phyloP scores from a whole-genome alignment of 2,888 invertebrate species.

The Diogma glabrata region DNA sequence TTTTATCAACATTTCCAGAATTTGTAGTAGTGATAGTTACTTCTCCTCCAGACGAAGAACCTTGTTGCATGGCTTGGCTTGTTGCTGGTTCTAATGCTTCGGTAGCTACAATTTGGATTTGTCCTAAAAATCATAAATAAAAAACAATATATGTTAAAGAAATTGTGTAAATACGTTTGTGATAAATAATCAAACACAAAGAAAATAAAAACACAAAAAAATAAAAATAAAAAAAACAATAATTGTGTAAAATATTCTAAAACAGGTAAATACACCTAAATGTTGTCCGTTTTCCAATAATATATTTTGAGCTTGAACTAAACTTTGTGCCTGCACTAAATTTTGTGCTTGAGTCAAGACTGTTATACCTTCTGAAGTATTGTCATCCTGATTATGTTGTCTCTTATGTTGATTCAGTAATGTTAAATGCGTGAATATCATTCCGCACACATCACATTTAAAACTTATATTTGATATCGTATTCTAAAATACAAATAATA shows the following conservation, averaged over 20 bases:
- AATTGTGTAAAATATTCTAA: too few relatives aligned
- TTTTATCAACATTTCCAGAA: conserved; percentile 42
- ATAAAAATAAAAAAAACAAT: too few relatives aligned
- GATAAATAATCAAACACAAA: too few relatives aligned
- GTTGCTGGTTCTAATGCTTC: conserved; percentile 34
- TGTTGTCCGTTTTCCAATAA: conserved; percentile 34
- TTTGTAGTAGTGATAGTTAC: conserved; percentile 36
- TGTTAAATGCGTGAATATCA: conserved; percentile 73
- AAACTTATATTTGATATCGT: conserved; percentile 72
- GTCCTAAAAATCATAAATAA: too few relatives aligned
- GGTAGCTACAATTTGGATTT: conserved; percentile 48
- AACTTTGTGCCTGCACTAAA: conserved; percentile 34
- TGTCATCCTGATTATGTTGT: conserved; percentile 53
- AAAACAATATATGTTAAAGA: too few relatives aligned
- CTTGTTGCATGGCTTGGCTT: conserved; percentile 14
- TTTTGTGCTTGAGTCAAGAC: conserved; percentile 41
- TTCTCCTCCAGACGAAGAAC: conserved; percentile 16
- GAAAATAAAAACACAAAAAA: too few relatives aligned
- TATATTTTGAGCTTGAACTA: conserved; percentile 35
- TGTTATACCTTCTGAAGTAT: conserved; percentile 39
- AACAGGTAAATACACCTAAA: background rate
- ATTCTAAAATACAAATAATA: conserved; percentile 40
- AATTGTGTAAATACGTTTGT: too few relatives aligned
- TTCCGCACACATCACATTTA: conserved; percentile 78
- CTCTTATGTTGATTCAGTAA: conserved; percentile 78